Evolutionary conservation across 2,797 vertebrate species (phyloP), one percentile per base, ranked within the genome.

Genomic region (Myotis daubentonii): DNA sequence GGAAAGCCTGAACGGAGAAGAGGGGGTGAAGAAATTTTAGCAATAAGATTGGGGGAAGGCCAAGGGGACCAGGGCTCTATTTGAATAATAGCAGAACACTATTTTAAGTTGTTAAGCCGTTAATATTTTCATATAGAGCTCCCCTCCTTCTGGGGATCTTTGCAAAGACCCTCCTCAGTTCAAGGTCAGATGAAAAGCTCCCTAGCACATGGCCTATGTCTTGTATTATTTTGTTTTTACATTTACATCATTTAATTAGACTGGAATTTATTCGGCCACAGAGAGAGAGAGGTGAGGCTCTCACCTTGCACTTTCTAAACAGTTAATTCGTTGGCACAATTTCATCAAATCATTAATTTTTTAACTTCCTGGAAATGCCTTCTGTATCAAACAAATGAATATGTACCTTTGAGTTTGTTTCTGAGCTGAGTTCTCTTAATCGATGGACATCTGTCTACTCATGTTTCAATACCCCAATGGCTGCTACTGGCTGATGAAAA

Each of bases 341-440:
- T 94, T 93, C 92, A 95, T 92, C 66, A 94, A 91, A 57, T 89
- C 87, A 79, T 94, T 95, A 82, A 96, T 95, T 93, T 95, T 90
- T 94, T 68, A 41, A 89, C 85, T 96, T 89, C 87, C 93, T 93
- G 89, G 94, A 96, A 97, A 85, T 89, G 75, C 78, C 85, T 88
- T 88, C 65, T 94, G 87, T 81, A 84, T 84, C 93, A 92, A 92
- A 94, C 74, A 79, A 95, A 96, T 93, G 89, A 87, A 82, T 91
- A 91, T 93, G 96, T 78, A 93, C 89, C 96, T 92, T 93, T 75
- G 84, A 96, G 65, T 94, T 94, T 79, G 62, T 82, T 94, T 91
- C 84, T 62, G 28, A 94, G 93, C 93, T 93, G 53, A 22, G 20
- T 92, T 38, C 80, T 75, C 76, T 89, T 87, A 15, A 76, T 91